Base-by-base conservation (phyloP, 2,113 vertebrate species). In the Agapornis roseicollis region DNA sequence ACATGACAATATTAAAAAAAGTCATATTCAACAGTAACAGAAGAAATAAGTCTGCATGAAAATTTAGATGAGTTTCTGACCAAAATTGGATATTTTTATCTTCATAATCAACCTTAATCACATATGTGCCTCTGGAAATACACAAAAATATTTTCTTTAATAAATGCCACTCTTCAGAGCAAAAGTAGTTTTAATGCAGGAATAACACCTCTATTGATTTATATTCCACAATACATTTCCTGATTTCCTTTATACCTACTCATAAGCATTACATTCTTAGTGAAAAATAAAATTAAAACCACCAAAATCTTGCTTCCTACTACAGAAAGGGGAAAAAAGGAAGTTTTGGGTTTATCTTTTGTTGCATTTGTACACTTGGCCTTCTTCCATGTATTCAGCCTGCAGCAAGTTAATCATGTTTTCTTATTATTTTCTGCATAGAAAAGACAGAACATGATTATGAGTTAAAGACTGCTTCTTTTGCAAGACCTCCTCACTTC, bases 1-100 rank as follows among this genome's bases (percentile, higher is more conserved):
- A 84, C 63, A 65, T 88, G 86, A 97, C 64, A 79, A 97, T 94
- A 90, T 97, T 96, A 93, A 96, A 88, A 96, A 97, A 97, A 97
- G 96, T 96, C 31, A 84, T 85, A 65, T 97, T 95, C 84, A 94
- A 72, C 64, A 80, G 84, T 44, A 93, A 79, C 66, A 12, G 70
- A 85, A 77, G 53, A 97, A 97, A 93, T 80, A 74, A 58, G 10
- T 73, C 63, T 74, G 29, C 68, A 90, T 42, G 33, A 82, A 97
- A 97, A 93, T 79, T 41, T 92, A 78, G 52, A 89, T 25, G 4
- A 78, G 10, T 44, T 94, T 93, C 55, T 68, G 64, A 93, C 41
- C 2, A 88, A 83, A 83, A 89, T 68, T 9, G 4, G 24, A 33
- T 76, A 79, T 49, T 88, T 96, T 94, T 85, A 47, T 64, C 61